Evolutionary conservation across 2,888 invertebrate genomes (phyloP).

Genomic region (Cephus nigrinus): DNA sequence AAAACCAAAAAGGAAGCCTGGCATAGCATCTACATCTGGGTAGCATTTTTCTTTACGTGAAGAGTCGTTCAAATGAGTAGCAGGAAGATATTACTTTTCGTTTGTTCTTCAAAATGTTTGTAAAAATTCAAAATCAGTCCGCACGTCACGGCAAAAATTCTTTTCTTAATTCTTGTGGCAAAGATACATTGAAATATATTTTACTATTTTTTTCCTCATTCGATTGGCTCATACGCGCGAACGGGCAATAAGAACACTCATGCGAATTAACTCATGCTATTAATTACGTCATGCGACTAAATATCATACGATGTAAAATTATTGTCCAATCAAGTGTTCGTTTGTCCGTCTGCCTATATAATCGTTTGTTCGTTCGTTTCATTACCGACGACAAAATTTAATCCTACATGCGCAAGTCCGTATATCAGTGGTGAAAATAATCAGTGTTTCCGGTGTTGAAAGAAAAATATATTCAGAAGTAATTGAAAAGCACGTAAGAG

Average conservation of each 20-base stretch:
- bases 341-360: no score
- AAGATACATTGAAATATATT: not conserved
- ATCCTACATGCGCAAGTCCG: not conserved
- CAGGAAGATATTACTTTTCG: no score
- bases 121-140: no score
- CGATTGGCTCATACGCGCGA: not conserved
- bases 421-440: not conserved
- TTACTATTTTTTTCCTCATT: not conserved
- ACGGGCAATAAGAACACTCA: not conserved
- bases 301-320: not conserved
- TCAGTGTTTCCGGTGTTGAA: not conserved
- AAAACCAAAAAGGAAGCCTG: not conserved
- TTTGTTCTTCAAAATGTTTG: not conserved
- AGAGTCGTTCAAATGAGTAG: not conserved
- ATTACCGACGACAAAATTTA: not conserved
- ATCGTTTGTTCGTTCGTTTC: not conserved
- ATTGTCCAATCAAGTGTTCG: not conserved
- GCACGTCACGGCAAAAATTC: no score
- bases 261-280: not conserved
- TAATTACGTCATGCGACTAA: not conserved
- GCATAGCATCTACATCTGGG: not conserved
- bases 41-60: not conserved
- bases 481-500: not conserved
- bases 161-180: no score
- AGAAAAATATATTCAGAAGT: not conserved